phyloP scores from a whole-genome alignment of 2,888 invertebrate species.

The Megamerina dolium region DNA sequence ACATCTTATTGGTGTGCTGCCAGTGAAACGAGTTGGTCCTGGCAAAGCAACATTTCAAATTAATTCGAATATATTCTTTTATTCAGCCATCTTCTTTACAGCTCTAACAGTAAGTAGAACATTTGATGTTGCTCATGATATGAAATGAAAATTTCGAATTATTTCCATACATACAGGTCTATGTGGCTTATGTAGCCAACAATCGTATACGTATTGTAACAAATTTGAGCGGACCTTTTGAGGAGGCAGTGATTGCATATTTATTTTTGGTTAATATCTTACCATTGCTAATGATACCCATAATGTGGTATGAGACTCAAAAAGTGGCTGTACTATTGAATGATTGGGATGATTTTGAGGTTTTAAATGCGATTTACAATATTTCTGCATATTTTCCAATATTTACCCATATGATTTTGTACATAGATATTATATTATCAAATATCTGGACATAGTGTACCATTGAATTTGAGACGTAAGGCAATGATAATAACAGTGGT shows the following conservation, averaged over 20 bases:
- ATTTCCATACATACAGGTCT: slow-evolving; percentile 36
- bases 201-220: slow-evolving; percentile 58
- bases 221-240: slow-evolving; percentile 62
- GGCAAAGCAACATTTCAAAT: slow-evolving; percentile 52
- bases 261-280: slow-evolving; percentile 67
- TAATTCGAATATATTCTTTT: slow-evolving; percentile 55
- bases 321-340: slow-evolving; percentile 55
- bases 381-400: too few species aligned
- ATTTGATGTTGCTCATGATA: too few species aligned
- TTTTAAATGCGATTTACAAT: too few species aligned
- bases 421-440: slow-evolving; percentile 57
- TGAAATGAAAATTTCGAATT: too few species aligned
- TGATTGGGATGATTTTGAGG: slow-evolving; percentile 65
- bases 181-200: slow-evolving; percentile 58
- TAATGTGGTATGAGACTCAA: slow-evolving; percentile 63
- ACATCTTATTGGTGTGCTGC: slow-evolving; percentile 58
- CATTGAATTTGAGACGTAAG: slow-evolving; percentile 56
- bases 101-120: slow-evolving; percentile 44
- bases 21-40: slow-evolving; percentile 53
- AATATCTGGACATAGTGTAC: slow-evolving; percentile 55
- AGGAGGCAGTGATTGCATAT: slow-evolving; percentile 70
- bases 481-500: slow-evolving; percentile 55
- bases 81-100: slow-evolving; percentile 54
- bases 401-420: not conserved
- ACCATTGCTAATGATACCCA: slow-evolving; percentile 59